Evolutionary conservation across 1,140 invertebrate species (phyloP), one percentile per base, ranked within the genome.

Genomic region (Lordiphosa stackelbergi): DNA sequence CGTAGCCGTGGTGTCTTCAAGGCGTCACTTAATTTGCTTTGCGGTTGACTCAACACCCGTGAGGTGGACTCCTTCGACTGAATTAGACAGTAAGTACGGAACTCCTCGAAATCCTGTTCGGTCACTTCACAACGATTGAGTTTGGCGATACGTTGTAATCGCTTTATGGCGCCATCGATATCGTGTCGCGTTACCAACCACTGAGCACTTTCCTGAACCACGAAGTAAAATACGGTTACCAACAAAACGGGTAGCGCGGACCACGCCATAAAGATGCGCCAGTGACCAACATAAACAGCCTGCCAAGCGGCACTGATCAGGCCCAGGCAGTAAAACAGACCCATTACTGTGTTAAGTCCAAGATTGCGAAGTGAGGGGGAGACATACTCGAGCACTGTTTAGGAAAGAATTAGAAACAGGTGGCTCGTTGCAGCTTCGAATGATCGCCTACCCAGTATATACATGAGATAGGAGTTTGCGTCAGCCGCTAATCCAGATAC

Each of bases 101-200:
- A 89, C 10, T 84, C 73, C 8, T 88, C 75, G 5, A 90, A 70
- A 8, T 87, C 71, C 19, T 86, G 55, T 3, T 88, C 83, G 11
- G 72, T 69, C 2, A 92, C 61, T n/a, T 51, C 53, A 16, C 78
- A 77, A 0, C 86, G 74, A 63, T 92, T 92, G n/a, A 90, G 85
- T 62, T 86, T 84, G 1, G 91, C 91, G 47, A 92, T 89, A 12
- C 69, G 83, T 35, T 78, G 52, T 48, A 92, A 88, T 35, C 91
- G 88, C 12, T 75, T 35, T 5, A 90, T 85, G 1, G 91, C 91
- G 31, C 90, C 86, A 10, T 90, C 88, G 2, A 88, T 75, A 10
- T 88, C 72, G 3, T 90, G 90, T 61, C 90, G 88, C 7, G 90
- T 90, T 11, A 91, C 85, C n/a, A 92, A 83, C 91, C 91, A 92